Percentiles rank a stretch among this genome's conserved stretches.
Evolutionary conservation across 2,113 vertebrate genomes (phyloP).

Genomic region (Pipra filicauda): DNA sequence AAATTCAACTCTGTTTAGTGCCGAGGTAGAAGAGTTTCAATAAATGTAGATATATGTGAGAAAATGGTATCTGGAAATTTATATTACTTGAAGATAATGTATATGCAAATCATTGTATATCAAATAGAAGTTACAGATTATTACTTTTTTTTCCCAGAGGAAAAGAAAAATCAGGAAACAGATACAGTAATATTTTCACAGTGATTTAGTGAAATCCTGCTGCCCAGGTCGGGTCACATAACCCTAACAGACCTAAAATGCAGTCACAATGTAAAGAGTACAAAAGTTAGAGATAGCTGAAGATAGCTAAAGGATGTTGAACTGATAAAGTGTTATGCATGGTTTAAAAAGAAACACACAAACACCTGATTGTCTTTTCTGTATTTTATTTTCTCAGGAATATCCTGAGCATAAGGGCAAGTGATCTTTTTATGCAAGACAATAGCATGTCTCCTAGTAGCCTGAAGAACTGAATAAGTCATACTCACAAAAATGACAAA

Average conservation of each 20-base stretch:
- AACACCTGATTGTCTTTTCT: not conserved
- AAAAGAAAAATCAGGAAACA: not conserved
- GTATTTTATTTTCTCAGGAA: not conserved
- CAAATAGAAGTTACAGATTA: not conserved
- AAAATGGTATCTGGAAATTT: not conserved
- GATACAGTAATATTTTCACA: not conserved
- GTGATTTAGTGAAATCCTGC: not conserved
- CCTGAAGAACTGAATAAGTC: not conserved
- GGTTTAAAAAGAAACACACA: not conserved
- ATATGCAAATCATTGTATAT: not conserved
- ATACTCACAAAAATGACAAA: not conserved
- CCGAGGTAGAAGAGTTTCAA: not conserved
- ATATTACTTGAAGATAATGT: not conserved
- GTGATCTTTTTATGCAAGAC: not conserved
- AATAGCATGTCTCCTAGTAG: not conserved
- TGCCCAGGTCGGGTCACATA: not conserved
- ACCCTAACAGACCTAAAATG: not conserved
- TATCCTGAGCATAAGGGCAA: not conserved
- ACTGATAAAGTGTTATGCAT: not conserved
- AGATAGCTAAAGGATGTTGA: not conserved
- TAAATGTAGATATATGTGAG: not conserved
- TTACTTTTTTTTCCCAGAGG: accelerated
- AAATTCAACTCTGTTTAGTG: not conserved
- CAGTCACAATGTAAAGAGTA: not conserved
- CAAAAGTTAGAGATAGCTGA: not conserved